Conservation (phyloP, 2,888 invertebrate genomes). For the Andrena bicolor region DNA sequence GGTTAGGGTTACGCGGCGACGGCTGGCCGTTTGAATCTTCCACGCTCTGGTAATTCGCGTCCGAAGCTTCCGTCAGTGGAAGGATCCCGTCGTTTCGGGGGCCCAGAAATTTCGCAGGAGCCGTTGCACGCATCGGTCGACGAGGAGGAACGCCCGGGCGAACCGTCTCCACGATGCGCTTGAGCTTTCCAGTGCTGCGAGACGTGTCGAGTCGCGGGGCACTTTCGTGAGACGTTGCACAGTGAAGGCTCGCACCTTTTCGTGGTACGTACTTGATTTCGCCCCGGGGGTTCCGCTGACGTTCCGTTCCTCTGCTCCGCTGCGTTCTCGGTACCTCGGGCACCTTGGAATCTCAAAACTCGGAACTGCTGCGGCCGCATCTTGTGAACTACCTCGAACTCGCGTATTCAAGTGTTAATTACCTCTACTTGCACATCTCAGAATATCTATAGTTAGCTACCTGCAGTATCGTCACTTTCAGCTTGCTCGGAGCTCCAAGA, state of each 20-base stretch:
- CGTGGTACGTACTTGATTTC: background rate
- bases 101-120: background rate
- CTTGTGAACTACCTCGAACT: too few relatives aligned
- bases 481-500: too few relatives aligned
- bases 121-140: background rate
- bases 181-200: background rate
- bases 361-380: too few relatives aligned
- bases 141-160: background rate
- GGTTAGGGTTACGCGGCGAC: background rate
- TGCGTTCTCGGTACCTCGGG: too few relatives aligned
- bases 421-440: too few relatives aligned
- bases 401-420: too few relatives aligned
- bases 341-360: too few relatives aligned
- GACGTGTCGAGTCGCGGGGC: background rate
- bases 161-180: background rate
- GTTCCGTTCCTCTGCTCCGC: background rate
- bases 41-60: background rate
- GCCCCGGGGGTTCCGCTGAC: background rate
- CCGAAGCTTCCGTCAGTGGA: background rate
- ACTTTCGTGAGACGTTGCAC: constrained; percentile 1
- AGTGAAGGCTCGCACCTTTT: constrained; percentile 3
- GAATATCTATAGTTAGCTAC: too few relatives aligned
- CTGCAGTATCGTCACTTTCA: too few relatives aligned
- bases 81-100: background rate
- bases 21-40: too few relatives aligned